Percentiles rank a stretch among this genome's conserved stretches.
Conservation (phyloP, 2,797 vertebrate genomes). For the Cuniculus paca region DNA sequence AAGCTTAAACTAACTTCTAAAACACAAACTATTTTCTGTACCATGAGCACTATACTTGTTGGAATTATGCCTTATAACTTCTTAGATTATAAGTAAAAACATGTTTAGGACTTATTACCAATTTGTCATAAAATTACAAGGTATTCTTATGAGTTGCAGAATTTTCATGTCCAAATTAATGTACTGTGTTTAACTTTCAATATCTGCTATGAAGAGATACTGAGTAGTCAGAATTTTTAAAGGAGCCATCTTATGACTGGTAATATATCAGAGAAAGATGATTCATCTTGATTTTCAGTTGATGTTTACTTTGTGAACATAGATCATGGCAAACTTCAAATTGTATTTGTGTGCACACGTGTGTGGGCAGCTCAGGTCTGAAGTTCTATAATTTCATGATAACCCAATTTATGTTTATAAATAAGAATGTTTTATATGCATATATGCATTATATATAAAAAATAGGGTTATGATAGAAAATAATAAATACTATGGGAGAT, state of each 20-base stretch:
- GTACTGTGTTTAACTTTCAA: constrained; percentile 9
- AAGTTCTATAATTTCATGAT: not conserved
- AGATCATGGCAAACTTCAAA: not conserved
- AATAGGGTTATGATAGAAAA: not conserved
- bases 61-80: not conserved
- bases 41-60: not conserved
- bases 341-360: not conserved
- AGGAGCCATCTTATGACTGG: not conserved
- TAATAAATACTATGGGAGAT: not conserved
- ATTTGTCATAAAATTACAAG: not conserved
- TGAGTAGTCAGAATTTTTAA: constrained; percentile 26
- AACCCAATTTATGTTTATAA: not conserved
- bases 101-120: not conserved
- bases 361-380: not conserved
- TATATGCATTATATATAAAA: not conserved
- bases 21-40: not conserved
- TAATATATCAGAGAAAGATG: not conserved
- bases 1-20: not conserved
- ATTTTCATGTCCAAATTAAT: constrained; percentile 7
- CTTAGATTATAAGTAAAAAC: not conserved
- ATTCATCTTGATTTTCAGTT: not conserved
- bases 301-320: constrained; percentile 25
- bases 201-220: constrained; percentile 2
- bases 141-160: not conserved
- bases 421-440: not conserved